phyloP scores from a whole-genome alignment of 2,113 vertebrate genomes.

The Okapia johnstoni region DNA sequence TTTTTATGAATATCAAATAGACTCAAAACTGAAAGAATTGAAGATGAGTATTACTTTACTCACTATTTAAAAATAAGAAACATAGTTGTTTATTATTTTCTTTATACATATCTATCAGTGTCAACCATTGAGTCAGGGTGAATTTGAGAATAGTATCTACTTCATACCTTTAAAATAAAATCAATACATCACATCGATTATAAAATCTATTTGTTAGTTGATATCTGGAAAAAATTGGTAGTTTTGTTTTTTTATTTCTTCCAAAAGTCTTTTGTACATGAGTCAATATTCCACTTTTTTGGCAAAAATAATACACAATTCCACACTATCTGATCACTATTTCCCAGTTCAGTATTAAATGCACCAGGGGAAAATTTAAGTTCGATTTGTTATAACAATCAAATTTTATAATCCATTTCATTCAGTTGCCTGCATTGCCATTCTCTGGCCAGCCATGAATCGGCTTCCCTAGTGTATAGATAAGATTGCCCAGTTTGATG shows the following conservation, averaged over 20 bases:
- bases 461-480: slow-evolving; percentile 18
- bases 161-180: slow-evolving; percentile 6
- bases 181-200: background rate
- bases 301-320: slow-evolving; percentile 50
- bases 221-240: background rate
- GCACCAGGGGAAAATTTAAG: slow-evolving; percentile 41
- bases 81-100: background rate
- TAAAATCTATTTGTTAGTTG: background rate
- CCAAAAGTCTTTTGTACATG: slow-evolving; percentile 9
- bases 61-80: background rate
- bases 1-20: slow-evolving; percentile 32
- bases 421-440: slow-evolving; percentile 58
- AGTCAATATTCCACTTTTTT: slow-evolving; percentile 41
- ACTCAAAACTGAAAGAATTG: slow-evolving; percentile 8
- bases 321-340: slow-evolving; percentile 44
- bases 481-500: slow-evolving; percentile 57
- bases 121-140: background rate
- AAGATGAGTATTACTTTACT: background rate
- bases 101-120: background rate
- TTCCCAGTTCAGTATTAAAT: slow-evolving; percentile 58
- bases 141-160: background rate
- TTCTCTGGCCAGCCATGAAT: slow-evolving; percentile 56
- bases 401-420: slow-evolving; percentile 69
- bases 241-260: slow-evolving; percentile 15
- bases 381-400: slow-evolving; percentile 58